A percentile compares a stretch with the other conserved stretches of the same genome.
Evolutionary conservation across 1,140 invertebrate species (phyloP).

Genomic region (Cyclina sinensis): DNA sequence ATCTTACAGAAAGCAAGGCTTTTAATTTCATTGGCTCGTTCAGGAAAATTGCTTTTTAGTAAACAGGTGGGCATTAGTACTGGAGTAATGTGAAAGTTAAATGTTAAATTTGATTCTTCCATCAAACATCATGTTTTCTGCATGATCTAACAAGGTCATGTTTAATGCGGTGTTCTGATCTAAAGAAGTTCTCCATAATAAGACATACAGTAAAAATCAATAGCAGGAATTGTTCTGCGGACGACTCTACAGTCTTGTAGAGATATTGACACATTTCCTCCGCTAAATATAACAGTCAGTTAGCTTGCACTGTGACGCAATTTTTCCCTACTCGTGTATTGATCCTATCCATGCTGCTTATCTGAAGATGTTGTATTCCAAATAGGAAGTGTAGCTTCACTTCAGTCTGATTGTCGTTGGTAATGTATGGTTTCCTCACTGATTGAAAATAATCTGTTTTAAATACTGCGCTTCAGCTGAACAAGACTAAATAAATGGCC

Average conservation of each 20-base stretch:
- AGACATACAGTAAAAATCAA: constrained; percentile 32
- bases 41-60: too few species aligned
- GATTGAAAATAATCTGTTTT: too few species aligned
- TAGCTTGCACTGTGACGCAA: constrained; percentile 23
- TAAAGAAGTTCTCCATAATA: not conserved
- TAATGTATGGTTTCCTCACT: too few species aligned
- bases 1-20: too few species aligned
- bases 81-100: too few species aligned
- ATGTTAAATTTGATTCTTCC: too few species aligned
- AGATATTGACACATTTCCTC: constrained; percentile 15
- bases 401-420: too few species aligned
- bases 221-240: not conserved
- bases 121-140: too few species aligned
- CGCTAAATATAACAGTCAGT: constrained; percentile 33
- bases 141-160: not conserved
- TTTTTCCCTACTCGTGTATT: constrained; percentile 18
- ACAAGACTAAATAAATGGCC: too few species aligned
- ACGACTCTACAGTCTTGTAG: not conserved
- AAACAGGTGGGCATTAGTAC: too few species aligned
- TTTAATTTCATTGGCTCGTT: too few species aligned
- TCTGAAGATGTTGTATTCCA: constrained; percentile 25
- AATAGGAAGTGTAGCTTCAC: not conserved
- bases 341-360: not conserved
- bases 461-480: too few species aligned
- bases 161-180: not conserved